Percentiles rank a stretch among this genome's conserved stretches.
phyloP scores from a whole-genome alignment of 2,113 vertebrate genomes.

The Corythaixoides concolor region DNA sequence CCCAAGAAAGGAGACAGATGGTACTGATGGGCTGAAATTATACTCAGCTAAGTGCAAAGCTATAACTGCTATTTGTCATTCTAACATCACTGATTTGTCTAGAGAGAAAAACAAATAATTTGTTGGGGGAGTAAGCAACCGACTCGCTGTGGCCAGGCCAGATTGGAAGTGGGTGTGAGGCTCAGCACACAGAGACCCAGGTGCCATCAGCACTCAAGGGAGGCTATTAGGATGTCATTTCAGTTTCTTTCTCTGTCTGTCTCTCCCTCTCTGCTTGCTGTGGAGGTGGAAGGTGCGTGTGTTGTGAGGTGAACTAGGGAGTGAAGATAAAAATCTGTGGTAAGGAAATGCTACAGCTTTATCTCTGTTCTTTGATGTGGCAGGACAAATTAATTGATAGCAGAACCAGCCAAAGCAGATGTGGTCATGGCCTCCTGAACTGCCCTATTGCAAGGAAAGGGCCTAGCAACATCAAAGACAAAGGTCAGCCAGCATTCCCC shows the following conservation, averaged over 20 bases:
- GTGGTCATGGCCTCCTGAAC: slow-evolving; percentile 66
- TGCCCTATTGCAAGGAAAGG: slow-evolving; percentile 52
- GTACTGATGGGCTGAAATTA: slow-evolving; percentile 69
- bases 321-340: slow-evolving; percentile 68
- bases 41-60: slow-evolving; percentile 66
- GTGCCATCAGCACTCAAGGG: slow-evolving; percentile 48
- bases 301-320: slow-evolving; percentile 62
- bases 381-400: slow-evolving; percentile 71
- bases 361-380: slow-evolving; percentile 67
- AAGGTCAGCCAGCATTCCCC: slow-evolving; percentile 61
- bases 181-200: slow-evolving; percentile 55
- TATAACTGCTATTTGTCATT: slow-evolving; percentile 70
- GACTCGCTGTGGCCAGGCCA: slow-evolving; percentile 57
- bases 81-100: slow-evolving; percentile 65
- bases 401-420: slow-evolving; percentile 64
- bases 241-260: slow-evolving; percentile 43
- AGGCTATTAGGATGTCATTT: slow-evolving; percentile 61
- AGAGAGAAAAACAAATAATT: slow-evolving; percentile 66
- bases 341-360: slow-evolving; percentile 66
- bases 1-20: slow-evolving; percentile 62
- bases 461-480: slow-evolving; percentile 64
- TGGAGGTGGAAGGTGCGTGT: slow-evolving; percentile 57
- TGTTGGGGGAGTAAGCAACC: slow-evolving; percentile 56
- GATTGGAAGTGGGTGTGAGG: slow-evolving; percentile 65
- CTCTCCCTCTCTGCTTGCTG: slow-evolving; percentile 19